Percentiles rank a stretch among this genome's conserved stretches.
These are phyloP conservation scores for Aspidapion aeneum DNA, from an alignment of 2,888 invertebrate genomes.

Conservation along the genomic window DNA sequence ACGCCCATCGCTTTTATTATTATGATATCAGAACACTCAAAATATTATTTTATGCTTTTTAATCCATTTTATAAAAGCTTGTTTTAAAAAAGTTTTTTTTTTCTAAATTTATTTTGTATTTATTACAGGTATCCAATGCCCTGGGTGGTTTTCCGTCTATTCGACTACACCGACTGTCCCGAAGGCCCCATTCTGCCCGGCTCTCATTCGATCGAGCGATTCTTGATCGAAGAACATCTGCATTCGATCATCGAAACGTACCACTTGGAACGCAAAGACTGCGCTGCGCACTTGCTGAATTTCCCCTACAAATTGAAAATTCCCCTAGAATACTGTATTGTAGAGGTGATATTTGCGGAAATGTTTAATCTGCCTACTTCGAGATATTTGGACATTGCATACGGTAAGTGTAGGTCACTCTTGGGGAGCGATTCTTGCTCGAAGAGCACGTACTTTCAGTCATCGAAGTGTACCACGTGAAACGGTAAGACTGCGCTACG, in stretches of 20 bases:
- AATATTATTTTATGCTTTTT: too few relatives aligned
- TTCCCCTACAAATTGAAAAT: constrained; percentile 93
- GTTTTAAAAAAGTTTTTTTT: too few relatives aligned
- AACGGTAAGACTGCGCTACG: neutral
- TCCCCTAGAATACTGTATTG: constrained; percentile 96
- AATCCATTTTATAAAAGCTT: too few relatives aligned
- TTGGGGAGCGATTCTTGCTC: too few relatives aligned
- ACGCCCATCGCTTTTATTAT: too few relatives aligned
- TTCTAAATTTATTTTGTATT: too few relatives aligned
- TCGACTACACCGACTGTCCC: constrained; percentile 98
- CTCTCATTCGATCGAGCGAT: constrained; percentile 95
- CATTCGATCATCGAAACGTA: constrained; percentile 89
- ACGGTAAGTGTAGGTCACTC: too few relatives aligned
- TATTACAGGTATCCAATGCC: constrained; percentile 87
- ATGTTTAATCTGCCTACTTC: constrained; percentile 90
- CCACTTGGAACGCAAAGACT: constrained; percentile 88
- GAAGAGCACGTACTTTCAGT: neutral
- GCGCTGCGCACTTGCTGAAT: constrained; percentile 87
- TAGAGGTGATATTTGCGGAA: constrained; percentile 95
- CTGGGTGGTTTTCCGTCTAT: constrained; percentile 91
- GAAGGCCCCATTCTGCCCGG: constrained; percentile 91
- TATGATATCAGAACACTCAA: too few relatives aligned
- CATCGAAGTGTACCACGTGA: neutral
- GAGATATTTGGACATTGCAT: constrained; percentile 85
- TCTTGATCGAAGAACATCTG: constrained; percentile 96